Conservation (phyloP, 2,113 vertebrate genomes). For the Clarias magur region DNA sequence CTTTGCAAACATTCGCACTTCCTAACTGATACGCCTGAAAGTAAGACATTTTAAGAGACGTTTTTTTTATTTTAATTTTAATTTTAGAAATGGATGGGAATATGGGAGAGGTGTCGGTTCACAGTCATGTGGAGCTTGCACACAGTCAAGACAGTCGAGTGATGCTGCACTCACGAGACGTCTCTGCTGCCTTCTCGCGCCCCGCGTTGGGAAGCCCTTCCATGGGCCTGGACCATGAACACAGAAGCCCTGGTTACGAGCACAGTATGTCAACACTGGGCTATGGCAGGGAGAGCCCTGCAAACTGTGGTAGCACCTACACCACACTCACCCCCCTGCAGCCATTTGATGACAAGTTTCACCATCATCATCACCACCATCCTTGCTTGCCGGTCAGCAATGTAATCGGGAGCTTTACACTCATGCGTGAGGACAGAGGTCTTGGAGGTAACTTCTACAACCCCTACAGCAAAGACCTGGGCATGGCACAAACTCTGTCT, state of each 20-base stretch:
- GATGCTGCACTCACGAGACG: conserved; percentile 75
- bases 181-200: conserved; percentile 76
- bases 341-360: conserved; percentile 82
- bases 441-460: conserved; percentile 80
- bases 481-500: conserved; percentile 75
- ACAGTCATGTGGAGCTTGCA: conserved; percentile 75
- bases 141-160: conserved; percentile 75
- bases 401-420: conserved; percentile 82
- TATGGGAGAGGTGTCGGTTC: conserved; percentile 78
- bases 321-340: conserved; percentile 80
- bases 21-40: background rate
- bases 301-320: conserved; percentile 75
- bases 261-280: conserved; percentile 77
- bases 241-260: conserved; percentile 69
- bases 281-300: conserved; percentile 78
- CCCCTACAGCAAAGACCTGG: conserved; percentile 79
- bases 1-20: background rate
- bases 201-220: conserved; percentile 73
- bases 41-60: conserved; percentile 2
- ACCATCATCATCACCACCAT: conserved; percentile 76
- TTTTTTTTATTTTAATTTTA: background rate
- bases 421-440: conserved; percentile 79
- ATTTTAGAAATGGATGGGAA: conserved; percentile 70
- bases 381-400: conserved; percentile 80
- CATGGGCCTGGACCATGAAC: conserved; percentile 77